Evolutionary conservation across 2,113 vertebrate genomes (phyloP).

Genomic region (Hyaena hyaena): DNA sequence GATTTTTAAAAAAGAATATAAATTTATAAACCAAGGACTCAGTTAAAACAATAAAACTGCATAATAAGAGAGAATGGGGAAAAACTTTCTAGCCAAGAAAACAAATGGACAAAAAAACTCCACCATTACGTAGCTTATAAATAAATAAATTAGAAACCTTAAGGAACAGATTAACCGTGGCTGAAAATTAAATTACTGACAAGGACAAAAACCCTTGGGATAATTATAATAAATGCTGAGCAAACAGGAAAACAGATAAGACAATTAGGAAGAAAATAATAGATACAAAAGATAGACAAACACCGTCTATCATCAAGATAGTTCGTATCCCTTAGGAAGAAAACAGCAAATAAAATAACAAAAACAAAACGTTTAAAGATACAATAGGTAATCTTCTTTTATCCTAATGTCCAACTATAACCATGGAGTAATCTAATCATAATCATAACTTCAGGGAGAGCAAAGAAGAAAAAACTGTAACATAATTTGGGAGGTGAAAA

Average conservation of each 20-base stretch:
- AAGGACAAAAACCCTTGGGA: neutral
- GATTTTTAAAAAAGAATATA: neutral
- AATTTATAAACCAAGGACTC: neutral
- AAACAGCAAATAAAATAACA: neutral
- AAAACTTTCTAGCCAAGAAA: neutral
- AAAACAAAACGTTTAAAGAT: neutral
- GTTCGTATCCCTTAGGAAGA: neutral
- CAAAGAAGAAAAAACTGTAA: neutral
- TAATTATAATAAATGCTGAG: neutral
- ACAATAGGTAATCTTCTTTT: neutral
- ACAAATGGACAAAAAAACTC: conserved; percentile 14
- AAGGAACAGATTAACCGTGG: neutral
- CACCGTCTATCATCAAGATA: neutral
- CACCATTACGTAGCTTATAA: neutral
- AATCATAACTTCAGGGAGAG: neutral
- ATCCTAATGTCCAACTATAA: neutral
- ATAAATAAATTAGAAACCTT: conserved; percentile 11
- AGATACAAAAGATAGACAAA: neutral
- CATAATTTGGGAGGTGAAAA: neutral
- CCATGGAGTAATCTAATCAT: neutral
- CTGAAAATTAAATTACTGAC: conserved; percentile 44
- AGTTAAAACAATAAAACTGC: conserved; percentile 23
- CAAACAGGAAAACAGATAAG: conserved; percentile 26
- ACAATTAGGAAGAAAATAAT: conserved; percentile 7
- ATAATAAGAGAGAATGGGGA: neutral